phyloP scores from a whole-genome alignment of 2,888 invertebrate genomes.

The Coleophora flavipennella region DNA sequence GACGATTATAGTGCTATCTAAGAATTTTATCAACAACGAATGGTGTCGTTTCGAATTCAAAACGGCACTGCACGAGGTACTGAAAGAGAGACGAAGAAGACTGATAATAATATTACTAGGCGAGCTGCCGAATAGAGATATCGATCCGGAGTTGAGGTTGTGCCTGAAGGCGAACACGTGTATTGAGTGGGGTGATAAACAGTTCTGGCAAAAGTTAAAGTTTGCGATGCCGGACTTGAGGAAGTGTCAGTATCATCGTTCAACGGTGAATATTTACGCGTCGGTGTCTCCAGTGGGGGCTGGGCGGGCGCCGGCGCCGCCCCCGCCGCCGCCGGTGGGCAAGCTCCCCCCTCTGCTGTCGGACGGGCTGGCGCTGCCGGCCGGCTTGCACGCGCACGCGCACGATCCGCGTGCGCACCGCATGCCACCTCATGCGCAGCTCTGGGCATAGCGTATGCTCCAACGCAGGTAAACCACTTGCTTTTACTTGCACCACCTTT shows the following conservation, averaged over 20 bases:
- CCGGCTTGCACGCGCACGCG: slow-evolving; percentile 54
- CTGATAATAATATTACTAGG: slow-evolving; percentile 93
- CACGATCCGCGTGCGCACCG: slow-evolving; percentile 65
- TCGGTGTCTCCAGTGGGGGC: slow-evolving; percentile 73
- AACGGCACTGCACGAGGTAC: slow-evolving; percentile 91
- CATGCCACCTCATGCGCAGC: slow-evolving; percentile 77
- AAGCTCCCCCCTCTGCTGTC: slow-evolving; percentile 75
- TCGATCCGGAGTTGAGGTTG: slow-evolving; percentile 91
- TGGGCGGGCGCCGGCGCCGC: slow-evolving; percentile 74
- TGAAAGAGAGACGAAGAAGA: slow-evolving; percentile 88
- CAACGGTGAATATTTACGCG: slow-evolving; percentile 81
- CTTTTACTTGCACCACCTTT: slow-evolving; percentile 41
- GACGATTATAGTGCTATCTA: slow-evolving; percentile 91
- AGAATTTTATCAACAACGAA: slow-evolving; percentile 94
- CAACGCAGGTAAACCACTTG: slow-evolving; percentile 74
- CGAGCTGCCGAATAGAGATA: slow-evolving; percentile 88
- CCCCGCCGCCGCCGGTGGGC: slow-evolving; percentile 74
- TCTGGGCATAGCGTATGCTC: slow-evolving; percentile 86
- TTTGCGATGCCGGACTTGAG: slow-evolving; percentile 90
- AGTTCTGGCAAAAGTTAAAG: slow-evolving; percentile 97
- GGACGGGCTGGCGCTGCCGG: slow-evolving; percentile 56
- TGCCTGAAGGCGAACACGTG: slow-evolving; percentile 93
- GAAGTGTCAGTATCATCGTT: slow-evolving; percentile 76
- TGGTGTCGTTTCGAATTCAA: slow-evolving; percentile 97
- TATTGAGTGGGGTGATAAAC: slow-evolving; percentile 94